phyloP scores from a whole-genome alignment of 2,797 vertebrate species.

The Poeciliopsis infans region DNA sequence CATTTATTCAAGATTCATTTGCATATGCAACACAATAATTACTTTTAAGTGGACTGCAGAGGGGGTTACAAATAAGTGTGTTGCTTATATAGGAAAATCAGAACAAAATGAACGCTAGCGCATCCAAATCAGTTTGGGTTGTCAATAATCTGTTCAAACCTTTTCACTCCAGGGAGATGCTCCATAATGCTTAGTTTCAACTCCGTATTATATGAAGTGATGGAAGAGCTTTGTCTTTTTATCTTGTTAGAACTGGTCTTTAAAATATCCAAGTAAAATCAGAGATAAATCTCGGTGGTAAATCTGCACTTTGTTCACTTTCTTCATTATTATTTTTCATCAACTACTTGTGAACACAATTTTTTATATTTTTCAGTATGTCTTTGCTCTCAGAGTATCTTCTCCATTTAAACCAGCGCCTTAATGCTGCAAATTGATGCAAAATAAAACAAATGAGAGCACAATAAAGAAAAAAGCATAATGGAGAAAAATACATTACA shows the following conservation, averaged over 20 bases:
- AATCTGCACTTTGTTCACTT: neutral
- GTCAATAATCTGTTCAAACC: conserved; percentile 35
- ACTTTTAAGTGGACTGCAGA: conserved; percentile 60
- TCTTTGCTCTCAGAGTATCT: neutral
- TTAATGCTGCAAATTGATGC: neutral
- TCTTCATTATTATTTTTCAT: neutral
- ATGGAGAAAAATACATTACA: neutral
- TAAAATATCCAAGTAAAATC: conserved; percentile 43
- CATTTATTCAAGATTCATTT: conserved; percentile 53
- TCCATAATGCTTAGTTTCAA: conserved; percentile 42
- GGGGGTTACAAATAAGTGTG: conserved; percentile 41
- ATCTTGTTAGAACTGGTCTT: conserved; percentile 29
- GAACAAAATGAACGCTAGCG: neutral
- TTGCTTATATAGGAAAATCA: conserved; percentile 13
- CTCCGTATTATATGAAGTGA: conserved; percentile 38
- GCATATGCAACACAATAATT: conserved; percentile 59
- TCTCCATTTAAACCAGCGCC: neutral
- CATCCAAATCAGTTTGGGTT: conserved; percentile 5
- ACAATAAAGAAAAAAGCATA: neutral
- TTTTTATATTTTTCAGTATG: neutral
- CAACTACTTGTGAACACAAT: neutral
- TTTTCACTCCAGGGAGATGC: conserved; percentile 28
- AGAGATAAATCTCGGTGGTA: neutral
- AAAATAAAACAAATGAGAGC: neutral
- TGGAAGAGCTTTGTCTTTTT: conserved; percentile 36